phyloP scores from a whole-genome alignment of 2,888 invertebrate genomes.

The Cylloceria caligata region DNA sequence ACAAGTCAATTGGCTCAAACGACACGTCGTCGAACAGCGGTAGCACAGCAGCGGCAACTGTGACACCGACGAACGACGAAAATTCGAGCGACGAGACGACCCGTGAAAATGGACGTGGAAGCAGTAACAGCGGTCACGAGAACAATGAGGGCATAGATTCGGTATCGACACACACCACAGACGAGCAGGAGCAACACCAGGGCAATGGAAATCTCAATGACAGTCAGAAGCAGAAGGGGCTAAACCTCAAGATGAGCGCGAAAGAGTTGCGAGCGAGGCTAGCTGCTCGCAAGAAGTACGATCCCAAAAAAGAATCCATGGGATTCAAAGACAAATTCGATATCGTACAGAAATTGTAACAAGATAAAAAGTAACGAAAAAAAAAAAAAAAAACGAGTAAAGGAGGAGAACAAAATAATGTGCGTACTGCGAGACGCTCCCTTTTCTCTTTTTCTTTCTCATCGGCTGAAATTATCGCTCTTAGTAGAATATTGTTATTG shows the following conservation, averaged over 20 bases:
- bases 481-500: background rate
- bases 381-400: background rate
- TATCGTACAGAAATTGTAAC: slow-evolving; percentile 95
- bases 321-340: slow-evolving; percentile 97
- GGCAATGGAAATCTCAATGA: slow-evolving; percentile 77
- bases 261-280: slow-evolving; percentile 95
- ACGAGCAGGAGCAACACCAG: slow-evolving; percentile 67
- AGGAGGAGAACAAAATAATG: background rate
- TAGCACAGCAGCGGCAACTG: slow-evolving; percentile 67
- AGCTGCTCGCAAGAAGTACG: slow-evolving; percentile 94
- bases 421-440: background rate
- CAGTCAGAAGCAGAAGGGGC: slow-evolving; percentile 81
- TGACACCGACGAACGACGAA: slow-evolving; percentile 68
- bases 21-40: slow-evolving; percentile 79
- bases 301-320: slow-evolving; percentile 95
- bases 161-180: slow-evolving; percentile 69
- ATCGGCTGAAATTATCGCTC: slow-evolving; percentile 1
- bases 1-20: slow-evolving; percentile 80
- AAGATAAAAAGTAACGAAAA: background rate
- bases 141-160: slow-evolving; percentile 61
- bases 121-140: slow-evolving; percentile 56
- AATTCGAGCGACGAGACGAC: slow-evolving; percentile 66
- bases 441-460: slow-evolving; percentile 6
- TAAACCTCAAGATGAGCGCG: slow-evolving; percentile 96
- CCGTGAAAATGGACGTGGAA: slow-evolving; percentile 69